Base-by-base conservation (phyloP, 2,113 vertebrate species). In the Aphyosemion australe region DNA sequence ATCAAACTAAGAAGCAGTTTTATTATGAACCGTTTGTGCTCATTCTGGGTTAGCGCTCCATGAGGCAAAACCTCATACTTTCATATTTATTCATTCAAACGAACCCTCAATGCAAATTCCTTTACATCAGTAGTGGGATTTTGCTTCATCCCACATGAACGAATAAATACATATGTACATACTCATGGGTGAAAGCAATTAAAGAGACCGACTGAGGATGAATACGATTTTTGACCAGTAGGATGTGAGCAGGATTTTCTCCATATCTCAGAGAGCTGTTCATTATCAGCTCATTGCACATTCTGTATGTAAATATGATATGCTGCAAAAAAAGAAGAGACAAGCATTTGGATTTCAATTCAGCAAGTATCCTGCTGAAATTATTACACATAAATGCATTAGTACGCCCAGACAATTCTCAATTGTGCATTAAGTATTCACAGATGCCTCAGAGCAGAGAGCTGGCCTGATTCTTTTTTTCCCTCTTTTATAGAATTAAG, bases 71-170 rank as follows among this genome's bases (percentile, higher is more conserved):
- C 63, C 67, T 60, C 80, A 79, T 79, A 55, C 49, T 14, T 56
- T 67, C 76, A 49, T 72, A 86, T 86, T 79, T 86, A 83, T 80
- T 86, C 76, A 76, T 54, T 84, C 54, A 76, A 76, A 84, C 79
- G 65, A 84, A 80, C 72, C 63, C 61, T 21, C 57, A 60, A 75
- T 74, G 49, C 61, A 53, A 58, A 67, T 65, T 51, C 49, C 12
- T 42, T 12, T 42, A 42, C 10, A 42, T 42, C 41, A 42, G 11
- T 12, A 13, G 2, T 12, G 12, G 34, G 9, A 37, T 37, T 37
- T 42, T 4, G 4, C 12, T 42, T 42, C 9, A 12, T 42, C 41
- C 12, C 12, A 42, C 41, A 42, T 42, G 12, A 42, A 12, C 12
- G 12, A 11, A 42, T 4, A 12, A 13, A 42, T 37, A 10, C 34